Evolutionary conservation across 2,797 vertebrate genomes (phyloP).

Genomic region (Enteromius fasciolatus): DNA sequence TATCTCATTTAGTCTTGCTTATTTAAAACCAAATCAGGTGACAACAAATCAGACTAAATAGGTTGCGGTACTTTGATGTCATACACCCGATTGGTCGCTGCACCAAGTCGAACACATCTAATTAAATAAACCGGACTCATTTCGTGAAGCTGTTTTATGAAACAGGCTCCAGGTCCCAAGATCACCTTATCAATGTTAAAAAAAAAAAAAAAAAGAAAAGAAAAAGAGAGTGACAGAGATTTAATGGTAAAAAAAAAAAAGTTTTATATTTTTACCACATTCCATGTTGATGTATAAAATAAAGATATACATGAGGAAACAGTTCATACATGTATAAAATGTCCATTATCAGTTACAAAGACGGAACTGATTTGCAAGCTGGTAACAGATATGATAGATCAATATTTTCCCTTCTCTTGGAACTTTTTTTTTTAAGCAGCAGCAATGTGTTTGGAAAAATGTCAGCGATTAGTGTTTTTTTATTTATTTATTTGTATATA

Average conservation of each 20-base stretch:
- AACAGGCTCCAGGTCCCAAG: not conserved
- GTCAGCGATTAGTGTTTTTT: not conserved
- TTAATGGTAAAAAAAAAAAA: not conserved
- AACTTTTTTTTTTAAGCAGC: slow-evolving; percentile 19
- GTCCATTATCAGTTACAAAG: not conserved
- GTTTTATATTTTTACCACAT: slow-evolving; percentile 15
- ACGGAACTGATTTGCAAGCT: not conserved
- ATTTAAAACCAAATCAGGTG: too few relatives aligned
- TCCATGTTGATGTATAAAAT: slow-evolving; percentile 3
- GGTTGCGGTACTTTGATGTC: too few relatives aligned
- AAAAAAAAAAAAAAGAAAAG: not conserved
- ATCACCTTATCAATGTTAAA: not conserved
- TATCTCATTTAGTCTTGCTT: too few relatives aligned
- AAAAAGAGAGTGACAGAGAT: not conserved
- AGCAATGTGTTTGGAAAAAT: not conserved
- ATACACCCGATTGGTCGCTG: too few relatives aligned
- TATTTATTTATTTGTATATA: not conserved
- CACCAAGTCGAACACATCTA: too few relatives aligned
- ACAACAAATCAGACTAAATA: too few relatives aligned
- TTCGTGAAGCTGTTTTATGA: too few relatives aligned
- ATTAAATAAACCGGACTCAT: too few relatives aligned
- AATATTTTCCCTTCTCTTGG: slow-evolving; percentile 36
- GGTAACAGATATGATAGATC: not conserved
- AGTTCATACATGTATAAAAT: not conserved
- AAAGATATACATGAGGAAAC: not conserved